Percentiles rank a stretch among this genome's conserved stretches.
These are phyloP conservation scores for Nephotettix cincticeps DNA, from an alignment of 1,140 invertebrate species.

Conservation along the genomic window DNA sequence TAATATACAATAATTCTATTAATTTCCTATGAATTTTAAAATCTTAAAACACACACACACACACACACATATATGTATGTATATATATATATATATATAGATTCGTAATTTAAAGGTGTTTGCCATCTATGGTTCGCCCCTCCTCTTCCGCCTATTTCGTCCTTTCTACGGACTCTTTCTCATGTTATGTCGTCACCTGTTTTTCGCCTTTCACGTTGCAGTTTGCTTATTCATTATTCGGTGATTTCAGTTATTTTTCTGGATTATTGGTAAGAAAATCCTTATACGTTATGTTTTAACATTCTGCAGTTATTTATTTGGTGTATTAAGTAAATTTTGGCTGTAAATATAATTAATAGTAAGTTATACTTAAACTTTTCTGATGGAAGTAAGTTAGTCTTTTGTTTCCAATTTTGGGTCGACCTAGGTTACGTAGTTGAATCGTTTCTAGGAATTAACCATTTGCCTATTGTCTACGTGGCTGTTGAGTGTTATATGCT, in stretches of 20 bases:
- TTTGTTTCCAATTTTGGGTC: slow-evolving; percentile 18
- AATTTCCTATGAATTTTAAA: no score
- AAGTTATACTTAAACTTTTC: neutral
- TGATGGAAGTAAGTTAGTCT: neutral
- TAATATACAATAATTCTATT: no score
- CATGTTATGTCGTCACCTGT: slow-evolving; percentile 32
- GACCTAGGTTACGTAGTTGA: slow-evolving; percentile 8
- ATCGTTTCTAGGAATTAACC: neutral
- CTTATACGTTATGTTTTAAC: neutral
- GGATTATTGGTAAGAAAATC: neutral
- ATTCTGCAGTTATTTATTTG: neutral
- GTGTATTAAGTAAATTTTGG: neutral
- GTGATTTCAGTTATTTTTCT: neutral
- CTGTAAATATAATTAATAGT: neutral
- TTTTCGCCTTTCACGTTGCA: slow-evolving; percentile 29
- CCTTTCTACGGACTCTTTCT: no score
- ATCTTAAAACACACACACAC: no score
- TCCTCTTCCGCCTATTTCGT: no score
- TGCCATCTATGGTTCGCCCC: no score
- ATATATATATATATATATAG: no score
- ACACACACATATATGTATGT: no score
- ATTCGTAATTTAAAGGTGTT: no score
- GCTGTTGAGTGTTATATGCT: neutral
- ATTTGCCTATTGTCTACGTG: neutral
- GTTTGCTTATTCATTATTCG: slow-evolving; percentile 18